A percentile compares a stretch with the other conserved stretches of the same genome.
These are phyloP conservation scores for Spilogale gracilis DNA, from an alignment of 2,113 vertebrate species.

Conservation along the genomic window DNA sequence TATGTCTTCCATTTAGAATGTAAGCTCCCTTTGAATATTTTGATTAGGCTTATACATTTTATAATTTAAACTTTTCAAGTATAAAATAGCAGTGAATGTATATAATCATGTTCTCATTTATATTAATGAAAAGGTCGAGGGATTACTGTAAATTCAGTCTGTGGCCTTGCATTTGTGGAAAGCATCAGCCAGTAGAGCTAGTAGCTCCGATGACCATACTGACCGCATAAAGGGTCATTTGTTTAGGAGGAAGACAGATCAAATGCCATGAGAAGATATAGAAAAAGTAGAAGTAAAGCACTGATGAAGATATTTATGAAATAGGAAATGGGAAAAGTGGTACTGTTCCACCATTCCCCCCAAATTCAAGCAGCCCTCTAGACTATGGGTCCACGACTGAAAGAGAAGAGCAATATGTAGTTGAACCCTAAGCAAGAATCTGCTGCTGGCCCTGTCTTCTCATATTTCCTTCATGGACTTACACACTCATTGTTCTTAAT, in stretches of 20 bases:
- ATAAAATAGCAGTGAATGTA: neutral
- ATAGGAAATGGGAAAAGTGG: neutral
- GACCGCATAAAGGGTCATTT: neutral
- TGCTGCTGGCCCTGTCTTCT: neutral
- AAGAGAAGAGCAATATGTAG: neutral
- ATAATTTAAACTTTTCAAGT: neutral
- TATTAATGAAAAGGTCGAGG: neutral
- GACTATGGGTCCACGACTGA: no score
- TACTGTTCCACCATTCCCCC: neutral
- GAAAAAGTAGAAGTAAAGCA: neutral
- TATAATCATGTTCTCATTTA: conserved; percentile 16
- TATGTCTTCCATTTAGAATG: neutral
- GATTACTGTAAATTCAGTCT: neutral
- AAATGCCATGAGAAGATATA: neutral
- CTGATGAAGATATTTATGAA: neutral
- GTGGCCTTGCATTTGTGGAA: neutral
- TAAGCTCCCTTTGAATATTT: conserved; percentile 34
- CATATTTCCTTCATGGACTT: neutral
- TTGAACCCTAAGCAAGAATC: neutral
- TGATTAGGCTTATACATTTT: neutral
- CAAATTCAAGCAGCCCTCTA: neutral
- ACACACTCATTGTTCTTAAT: neutral
- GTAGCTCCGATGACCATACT: neutral
- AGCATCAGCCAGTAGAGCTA: neutral
- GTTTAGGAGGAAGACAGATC: neutral